Conservation (phyloP, 2,888 invertebrate genomes). For the Meganola albula region DNA sequence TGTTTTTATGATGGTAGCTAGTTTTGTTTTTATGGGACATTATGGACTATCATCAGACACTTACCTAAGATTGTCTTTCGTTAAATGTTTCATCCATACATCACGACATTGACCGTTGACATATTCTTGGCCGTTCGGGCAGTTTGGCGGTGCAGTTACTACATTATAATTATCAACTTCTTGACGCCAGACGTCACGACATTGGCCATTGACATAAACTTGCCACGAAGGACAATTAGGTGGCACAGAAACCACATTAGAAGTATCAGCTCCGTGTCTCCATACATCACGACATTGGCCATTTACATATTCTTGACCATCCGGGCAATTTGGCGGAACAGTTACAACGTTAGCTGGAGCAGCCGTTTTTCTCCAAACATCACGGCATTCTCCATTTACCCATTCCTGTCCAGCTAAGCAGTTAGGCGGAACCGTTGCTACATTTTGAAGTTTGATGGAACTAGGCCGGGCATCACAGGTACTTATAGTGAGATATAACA, state of each 20-base stretch:
- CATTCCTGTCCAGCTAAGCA: conserved; percentile 22
- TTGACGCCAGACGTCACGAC: conserved; percentile 20
- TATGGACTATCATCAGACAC: no score
- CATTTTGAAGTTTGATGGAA: conserved; percentile 18
- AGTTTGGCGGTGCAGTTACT: conserved; percentile 20
- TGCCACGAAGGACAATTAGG: conserved; percentile 26
- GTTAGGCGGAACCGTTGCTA: conserved; percentile 33
- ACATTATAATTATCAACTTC: conserved; percentile 13
- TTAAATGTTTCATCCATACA: no score
- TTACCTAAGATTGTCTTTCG: no score
- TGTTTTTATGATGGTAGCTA: no score
- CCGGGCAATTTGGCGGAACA: conserved; percentile 32
- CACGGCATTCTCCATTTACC: conserved; percentile 26
- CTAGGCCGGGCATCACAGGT: conserved; percentile 21
- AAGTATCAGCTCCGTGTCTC: neutral
- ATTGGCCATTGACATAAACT: conserved; percentile 24
- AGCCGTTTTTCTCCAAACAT: conserved; percentile 12
- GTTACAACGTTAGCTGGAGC: conserved; percentile 23
- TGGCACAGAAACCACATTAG: conserved; percentile 31
- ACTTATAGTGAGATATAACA: conserved; percentile 17
- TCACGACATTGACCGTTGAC: conserved; percentile 26
- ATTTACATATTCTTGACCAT: conserved; percentile 28
- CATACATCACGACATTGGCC: conserved; percentile 22
- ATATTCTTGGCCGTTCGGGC: conserved; percentile 23
- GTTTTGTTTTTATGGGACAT: no score